phyloP scores from a whole-genome alignment of 2,888 invertebrate genomes.

The Dicyrtoma fusca region DNA sequence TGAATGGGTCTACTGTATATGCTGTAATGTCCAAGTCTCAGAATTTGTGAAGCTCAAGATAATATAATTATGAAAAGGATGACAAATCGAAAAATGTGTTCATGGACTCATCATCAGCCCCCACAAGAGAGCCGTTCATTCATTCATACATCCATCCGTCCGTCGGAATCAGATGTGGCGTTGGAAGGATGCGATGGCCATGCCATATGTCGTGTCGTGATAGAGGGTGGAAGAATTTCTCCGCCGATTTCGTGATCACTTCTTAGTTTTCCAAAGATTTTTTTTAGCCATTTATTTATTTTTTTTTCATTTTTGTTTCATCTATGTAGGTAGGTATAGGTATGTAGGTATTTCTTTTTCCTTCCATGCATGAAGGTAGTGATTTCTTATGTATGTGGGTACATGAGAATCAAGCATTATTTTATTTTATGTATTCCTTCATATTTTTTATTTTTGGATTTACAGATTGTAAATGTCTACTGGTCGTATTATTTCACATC shows the following conservation, averaged over 20 bases:
- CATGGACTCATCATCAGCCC: slow-evolving; percentile 40
- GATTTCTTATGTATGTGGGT: too few relatives aligned
- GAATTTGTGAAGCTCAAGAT: slow-evolving; percentile 30
- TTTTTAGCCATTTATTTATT: background rate
- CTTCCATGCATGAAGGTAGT: too few relatives aligned
- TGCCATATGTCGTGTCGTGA: slow-evolving; percentile 39
- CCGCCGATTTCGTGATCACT: slow-evolving; percentile 57
- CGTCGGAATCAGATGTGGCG: slow-evolving; percentile 50
- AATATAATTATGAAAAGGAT: slow-evolving; percentile 55
- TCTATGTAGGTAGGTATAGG: too few relatives aligned
- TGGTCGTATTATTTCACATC: too few relatives aligned
- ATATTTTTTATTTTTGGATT: too few relatives aligned
- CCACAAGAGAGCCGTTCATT: background rate
- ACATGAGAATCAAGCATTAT: too few relatives aligned
- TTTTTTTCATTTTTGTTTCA: slow-evolving; percentile 13
- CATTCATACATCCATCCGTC: slow-evolving; percentile 7
- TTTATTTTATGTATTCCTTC: too few relatives aligned
- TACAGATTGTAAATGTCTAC: too few relatives aligned
- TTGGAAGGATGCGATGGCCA: background rate
- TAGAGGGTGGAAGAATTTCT: slow-evolving; percentile 45
- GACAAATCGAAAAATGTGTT: slow-evolving; percentile 58
- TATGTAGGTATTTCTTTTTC: too few relatives aligned
- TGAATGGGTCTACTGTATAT: too few relatives aligned
- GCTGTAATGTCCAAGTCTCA: background rate
- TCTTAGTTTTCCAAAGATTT: slow-evolving; percentile 42